Evolutionary conservation across 1,140 invertebrate genomes (phyloP).

Genomic region (Trichonephila clavata): DNA sequence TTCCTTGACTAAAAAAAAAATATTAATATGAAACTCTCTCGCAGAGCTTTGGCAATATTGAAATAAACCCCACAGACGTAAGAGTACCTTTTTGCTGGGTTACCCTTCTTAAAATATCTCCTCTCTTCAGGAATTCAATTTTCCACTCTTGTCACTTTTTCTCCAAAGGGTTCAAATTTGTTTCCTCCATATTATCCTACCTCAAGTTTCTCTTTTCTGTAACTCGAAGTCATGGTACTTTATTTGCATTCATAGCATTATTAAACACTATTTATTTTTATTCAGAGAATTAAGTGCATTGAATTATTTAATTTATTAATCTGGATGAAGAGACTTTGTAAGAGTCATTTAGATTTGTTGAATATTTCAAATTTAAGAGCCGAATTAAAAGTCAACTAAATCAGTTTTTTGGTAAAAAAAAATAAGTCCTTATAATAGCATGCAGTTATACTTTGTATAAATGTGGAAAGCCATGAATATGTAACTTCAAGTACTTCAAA

Average conservation of each 20-base stretch:
- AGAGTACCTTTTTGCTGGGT: background rate
- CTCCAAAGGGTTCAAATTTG: background rate
- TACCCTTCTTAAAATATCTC: slow-evolving; percentile 50
- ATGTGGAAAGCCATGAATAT: too few species aligned
- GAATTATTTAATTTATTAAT: too few species aligned
- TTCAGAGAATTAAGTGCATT: background rate
- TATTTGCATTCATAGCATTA: background rate
- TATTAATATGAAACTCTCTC: background rate
- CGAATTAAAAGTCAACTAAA: too few species aligned
- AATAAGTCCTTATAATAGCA: too few species aligned
- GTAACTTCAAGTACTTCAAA: too few species aligned
- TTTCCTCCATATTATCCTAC: background rate
- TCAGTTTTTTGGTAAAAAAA: too few species aligned
- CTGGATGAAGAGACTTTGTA: too few species aligned
- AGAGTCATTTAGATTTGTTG: too few species aligned
- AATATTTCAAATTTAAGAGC: too few species aligned
- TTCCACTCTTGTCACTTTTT: slow-evolving; percentile 18
- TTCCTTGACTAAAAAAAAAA: background rate
- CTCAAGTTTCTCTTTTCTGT: background rate
- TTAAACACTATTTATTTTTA: background rate
- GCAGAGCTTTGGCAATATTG: background rate
- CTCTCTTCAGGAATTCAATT: slow-evolving; percentile 44
- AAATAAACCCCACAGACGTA: slow-evolving; percentile 40
- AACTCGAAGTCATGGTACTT: background rate
- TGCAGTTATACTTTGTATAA: too few species aligned